Percentiles rank a stretch among this genome's conserved stretches.
Evolutionary conservation across 2,797 vertebrate genomes (phyloP).

Genomic region (Mustela erminea): DNA sequence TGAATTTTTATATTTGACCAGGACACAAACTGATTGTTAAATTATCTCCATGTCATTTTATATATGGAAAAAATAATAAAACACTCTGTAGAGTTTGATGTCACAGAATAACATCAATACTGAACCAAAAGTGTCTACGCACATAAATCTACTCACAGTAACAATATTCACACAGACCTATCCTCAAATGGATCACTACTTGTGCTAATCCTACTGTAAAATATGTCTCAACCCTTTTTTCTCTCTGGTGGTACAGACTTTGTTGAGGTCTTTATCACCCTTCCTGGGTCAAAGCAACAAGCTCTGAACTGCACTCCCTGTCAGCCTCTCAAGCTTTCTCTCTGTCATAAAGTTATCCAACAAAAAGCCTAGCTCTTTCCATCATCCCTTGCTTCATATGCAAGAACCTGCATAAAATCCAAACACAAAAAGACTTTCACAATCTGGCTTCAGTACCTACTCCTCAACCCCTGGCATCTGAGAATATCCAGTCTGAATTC

Average conservation of each 20-base stretch:
- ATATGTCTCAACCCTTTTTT: neutral
- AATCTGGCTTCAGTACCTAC: neutral
- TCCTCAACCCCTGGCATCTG: neutral
- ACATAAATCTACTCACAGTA: neutral
- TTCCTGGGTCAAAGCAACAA: neutral
- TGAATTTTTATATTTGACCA: conserved; percentile 36
- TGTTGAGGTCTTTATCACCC: neutral
- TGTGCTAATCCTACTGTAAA: neutral
- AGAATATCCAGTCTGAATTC: neutral
- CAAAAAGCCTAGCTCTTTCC: neutral
- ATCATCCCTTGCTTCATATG: neutral
- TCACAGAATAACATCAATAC: neutral
- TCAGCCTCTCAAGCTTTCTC: neutral
- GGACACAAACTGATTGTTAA: neutral
- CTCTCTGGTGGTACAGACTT: neutral
- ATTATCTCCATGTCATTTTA: conserved; percentile 29
- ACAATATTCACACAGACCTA: neutral
- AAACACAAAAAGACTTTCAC: neutral
- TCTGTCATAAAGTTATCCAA: neutral
- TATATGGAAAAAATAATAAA: neutral
- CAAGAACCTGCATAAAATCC: neutral
- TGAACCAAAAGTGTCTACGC: neutral
- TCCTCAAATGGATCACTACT: neutral
- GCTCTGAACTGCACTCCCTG: neutral
- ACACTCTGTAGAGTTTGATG: neutral